phyloP scores from a whole-genome alignment of 2,888 invertebrate genomes.

The Drosophila engyochracea region DNA sequence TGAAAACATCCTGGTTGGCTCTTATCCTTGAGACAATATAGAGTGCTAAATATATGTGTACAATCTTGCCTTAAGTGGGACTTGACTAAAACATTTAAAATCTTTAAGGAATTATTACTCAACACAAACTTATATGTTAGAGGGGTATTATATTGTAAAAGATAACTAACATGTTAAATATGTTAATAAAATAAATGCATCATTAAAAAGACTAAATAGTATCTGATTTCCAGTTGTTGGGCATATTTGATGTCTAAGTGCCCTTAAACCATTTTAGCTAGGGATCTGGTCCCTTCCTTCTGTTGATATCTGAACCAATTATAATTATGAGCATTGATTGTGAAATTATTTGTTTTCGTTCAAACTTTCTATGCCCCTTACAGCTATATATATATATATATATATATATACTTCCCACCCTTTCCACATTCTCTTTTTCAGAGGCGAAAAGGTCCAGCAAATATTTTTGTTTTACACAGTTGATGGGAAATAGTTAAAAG shows the following conservation, averaged over 20 bases:
- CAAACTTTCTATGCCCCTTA: slow-evolving; percentile 5
- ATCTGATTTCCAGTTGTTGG: not conserved
- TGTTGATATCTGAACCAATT: not conserved
- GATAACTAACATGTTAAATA: not conserved
- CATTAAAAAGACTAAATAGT: not conserved
- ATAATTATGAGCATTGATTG: slow-evolving; percentile 9
- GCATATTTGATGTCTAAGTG: not conserved
- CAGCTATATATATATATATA: too few species aligned
- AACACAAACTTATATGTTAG: not conserved
- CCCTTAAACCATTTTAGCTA: not conserved
- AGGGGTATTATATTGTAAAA: not conserved
- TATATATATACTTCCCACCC: not conserved
- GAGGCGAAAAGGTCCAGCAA: slow-evolving; percentile 36
- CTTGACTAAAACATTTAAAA: not conserved
- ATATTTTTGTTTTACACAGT: slow-evolving; percentile 62
- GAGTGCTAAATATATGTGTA: not conserved
- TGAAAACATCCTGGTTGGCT: not conserved
- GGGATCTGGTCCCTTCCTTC: too few species aligned
- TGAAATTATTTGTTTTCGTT: slow-evolving; percentile 15
- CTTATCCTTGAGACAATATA: not conserved
- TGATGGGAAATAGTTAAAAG: slow-evolving; percentile 60
- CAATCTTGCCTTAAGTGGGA: not conserved
- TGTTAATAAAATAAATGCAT: not conserved
- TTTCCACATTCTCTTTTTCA: not conserved
- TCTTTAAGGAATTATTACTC: not conserved